Conservation (phyloP, 2,888 invertebrate genomes). For the Thera obeliscata region DNA sequence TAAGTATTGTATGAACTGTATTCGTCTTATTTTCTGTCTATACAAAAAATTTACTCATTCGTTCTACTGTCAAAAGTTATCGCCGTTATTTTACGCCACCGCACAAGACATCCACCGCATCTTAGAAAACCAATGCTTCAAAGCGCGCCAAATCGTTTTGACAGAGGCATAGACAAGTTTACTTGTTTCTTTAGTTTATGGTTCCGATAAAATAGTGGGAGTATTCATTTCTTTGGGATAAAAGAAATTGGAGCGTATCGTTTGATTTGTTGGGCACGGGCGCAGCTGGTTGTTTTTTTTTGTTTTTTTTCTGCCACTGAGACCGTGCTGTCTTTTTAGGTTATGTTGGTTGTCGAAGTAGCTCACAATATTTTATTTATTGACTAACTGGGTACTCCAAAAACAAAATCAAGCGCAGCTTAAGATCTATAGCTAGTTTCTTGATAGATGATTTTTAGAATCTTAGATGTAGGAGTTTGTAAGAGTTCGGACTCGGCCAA, state of each 20-base stretch:
- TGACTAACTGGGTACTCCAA: neutral
- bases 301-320: neutral
- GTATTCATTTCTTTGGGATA: constrained; percentile 25
- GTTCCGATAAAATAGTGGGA: constrained; percentile 31
- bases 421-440: too few relatives aligned
- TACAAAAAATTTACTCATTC: too few relatives aligned
- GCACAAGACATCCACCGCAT: neutral
- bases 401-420: too few relatives aligned
- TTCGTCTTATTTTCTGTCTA: too few relatives aligned
- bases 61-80: neutral
- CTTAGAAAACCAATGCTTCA: neutral
- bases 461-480: too few relatives aligned
- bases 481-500: too few relatives aligned
- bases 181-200: constrained; percentile 21
- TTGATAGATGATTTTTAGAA: too few relatives aligned
- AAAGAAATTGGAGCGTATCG: constrained; percentile 37
- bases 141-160: constrained; percentile 12
- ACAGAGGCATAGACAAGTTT: constrained; percentile 23
- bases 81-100: neutral
- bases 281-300: constrained; percentile 33
- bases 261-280: constrained; percentile 34
- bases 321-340: neutral
- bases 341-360: neutral
- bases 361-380: too few relatives aligned
- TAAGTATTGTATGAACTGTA: too few relatives aligned